A percentile compares a stretch with the other conserved stretches of the same genome.
phyloP scores from a whole-genome alignment of 2,797 vertebrate species.

The Morelia viridis region DNA sequence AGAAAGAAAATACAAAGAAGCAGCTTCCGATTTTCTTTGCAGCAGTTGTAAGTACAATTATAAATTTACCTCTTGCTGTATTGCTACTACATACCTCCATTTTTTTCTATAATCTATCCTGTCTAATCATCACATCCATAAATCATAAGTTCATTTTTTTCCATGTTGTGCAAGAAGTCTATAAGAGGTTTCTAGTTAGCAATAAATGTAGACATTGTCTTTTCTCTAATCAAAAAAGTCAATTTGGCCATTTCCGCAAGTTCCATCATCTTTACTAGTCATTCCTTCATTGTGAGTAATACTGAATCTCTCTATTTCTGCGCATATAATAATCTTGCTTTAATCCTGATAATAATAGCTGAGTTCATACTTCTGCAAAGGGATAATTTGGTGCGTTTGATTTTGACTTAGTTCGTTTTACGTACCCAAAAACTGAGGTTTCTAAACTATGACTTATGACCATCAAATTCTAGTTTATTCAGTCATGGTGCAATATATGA shows the following conservation, averaged over 20 bases:
- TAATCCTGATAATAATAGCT: neutral
- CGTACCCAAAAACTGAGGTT: neutral
- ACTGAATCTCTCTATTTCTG: neutral
- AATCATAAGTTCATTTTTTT: neutral
- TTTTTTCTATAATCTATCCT: neutral
- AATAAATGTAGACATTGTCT: neutral
- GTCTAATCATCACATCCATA: neutral
- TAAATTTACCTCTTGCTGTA: neutral
- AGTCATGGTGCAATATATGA: neutral
- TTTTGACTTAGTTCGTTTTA: neutral
- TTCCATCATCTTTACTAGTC: neutral
- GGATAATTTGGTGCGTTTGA: neutral
- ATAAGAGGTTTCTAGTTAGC: neutral
- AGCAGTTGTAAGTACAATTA: neutral
- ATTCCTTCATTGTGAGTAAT: neutral
- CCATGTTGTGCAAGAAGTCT: neutral
- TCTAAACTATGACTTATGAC: neutral
- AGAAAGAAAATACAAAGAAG: neutral
- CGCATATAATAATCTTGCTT: neutral
- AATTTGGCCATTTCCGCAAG: neutral
- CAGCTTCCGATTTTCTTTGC: neutral
- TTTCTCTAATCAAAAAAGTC: neutral
- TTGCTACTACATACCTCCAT: neutral
- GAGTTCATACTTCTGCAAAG: neutral
- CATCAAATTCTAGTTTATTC: neutral